phyloP scores from a whole-genome alignment of 2,113 vertebrate species.

The Lampris megalopsis region DNA sequence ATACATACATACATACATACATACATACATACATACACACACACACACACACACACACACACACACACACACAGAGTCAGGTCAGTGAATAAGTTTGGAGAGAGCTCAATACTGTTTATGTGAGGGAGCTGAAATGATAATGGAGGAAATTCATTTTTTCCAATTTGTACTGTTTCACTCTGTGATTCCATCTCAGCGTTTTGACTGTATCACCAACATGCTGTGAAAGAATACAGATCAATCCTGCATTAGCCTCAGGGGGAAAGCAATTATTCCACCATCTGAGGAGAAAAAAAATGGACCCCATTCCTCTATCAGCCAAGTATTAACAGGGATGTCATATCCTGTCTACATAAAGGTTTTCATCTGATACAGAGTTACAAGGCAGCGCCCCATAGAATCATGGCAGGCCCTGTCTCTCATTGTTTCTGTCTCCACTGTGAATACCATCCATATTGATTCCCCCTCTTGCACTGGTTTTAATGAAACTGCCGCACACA shows the following conservation, averaged over 20 bases:
- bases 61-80: background rate
- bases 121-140: constrained; percentile 33
- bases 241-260: constrained; percentile 43
- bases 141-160: constrained; percentile 17
- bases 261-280: constrained; percentile 70
- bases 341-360: constrained; percentile 61
- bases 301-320: constrained; percentile 56
- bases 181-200: constrained; percentile 44
- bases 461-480: constrained; percentile 39
- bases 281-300: constrained; percentile 55
- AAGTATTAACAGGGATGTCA: constrained; percentile 75
- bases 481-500: constrained; percentile 57
- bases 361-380: constrained; percentile 68
- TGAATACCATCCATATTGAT: constrained; percentile 48
- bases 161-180: constrained; percentile 44
- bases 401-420: constrained; percentile 50
- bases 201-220: constrained; percentile 40
- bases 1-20: too few species aligned
- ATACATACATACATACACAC: too few species aligned
- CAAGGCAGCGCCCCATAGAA: constrained; percentile 60
- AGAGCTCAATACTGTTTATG: constrained; percentile 24
- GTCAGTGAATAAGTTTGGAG: constrained; percentile 8
- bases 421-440: constrained; percentile 46
- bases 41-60: too few species aligned
- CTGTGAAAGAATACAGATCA: constrained; percentile 58